Evolutionary conservation across 2,888 invertebrate genomes (phyloP).

Genomic region (Oasisia sp.): DNA sequence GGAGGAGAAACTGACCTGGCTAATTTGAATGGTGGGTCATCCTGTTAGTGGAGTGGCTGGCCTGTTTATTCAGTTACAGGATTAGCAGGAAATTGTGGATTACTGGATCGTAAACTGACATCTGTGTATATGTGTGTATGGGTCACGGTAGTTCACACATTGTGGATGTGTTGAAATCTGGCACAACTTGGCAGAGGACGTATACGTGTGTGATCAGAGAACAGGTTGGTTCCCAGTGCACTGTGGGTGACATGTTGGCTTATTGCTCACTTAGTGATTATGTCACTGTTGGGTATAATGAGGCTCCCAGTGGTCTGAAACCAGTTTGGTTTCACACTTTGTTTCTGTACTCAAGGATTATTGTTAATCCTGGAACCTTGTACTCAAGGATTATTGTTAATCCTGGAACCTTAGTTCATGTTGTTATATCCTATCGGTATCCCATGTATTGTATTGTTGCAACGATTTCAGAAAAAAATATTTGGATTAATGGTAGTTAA

Average conservation of each 20-base stretch:
- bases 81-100: neutral
- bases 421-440: no score
- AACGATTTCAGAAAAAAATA: neutral
- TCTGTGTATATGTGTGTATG: neutral
- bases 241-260: neutral
- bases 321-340: neutral
- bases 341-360: neutral
- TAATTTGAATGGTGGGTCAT: neutral
- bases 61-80: constrained; percentile 3
- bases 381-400: neutral
- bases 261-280: neutral
- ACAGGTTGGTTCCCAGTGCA: neutral
- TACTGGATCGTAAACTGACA: neutral
- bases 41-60: neutral
- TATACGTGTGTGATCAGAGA: neutral
- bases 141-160: neutral
- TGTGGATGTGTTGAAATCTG: neutral
- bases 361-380: neutral
- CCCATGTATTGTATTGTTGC: neutral
- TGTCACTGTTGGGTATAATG: neutral
- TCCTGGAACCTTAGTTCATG: neutral
- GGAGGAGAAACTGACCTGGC: neutral
- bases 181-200: neutral
- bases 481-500: neutral
- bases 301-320: neutral